A percentile compares a stretch with the other conserved stretches of the same genome.
Evolutionary conservation across 2,113 vertebrate genomes (phyloP).

Genomic region (Apistogramma diplotaenia): DNA sequence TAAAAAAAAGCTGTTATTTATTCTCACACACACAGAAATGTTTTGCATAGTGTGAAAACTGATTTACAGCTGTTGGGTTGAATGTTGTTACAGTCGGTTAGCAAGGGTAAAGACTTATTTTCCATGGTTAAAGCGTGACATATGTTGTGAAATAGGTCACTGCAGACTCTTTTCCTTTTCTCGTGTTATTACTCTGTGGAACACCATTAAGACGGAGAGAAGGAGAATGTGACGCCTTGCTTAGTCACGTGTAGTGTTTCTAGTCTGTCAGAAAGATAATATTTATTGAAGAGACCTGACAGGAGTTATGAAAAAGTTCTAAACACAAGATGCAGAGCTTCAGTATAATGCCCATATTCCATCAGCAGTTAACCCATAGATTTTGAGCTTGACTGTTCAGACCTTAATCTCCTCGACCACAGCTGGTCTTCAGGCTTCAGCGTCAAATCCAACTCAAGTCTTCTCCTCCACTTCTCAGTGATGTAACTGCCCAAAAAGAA

Average conservation of each 20-base stretch:
- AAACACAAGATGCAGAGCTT: constrained; percentile 7
- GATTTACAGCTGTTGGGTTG: constrained; percentile 51
- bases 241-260: constrained; percentile 28
- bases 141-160: constrained; percentile 62
- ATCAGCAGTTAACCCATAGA: background rate
- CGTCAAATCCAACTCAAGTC: background rate
- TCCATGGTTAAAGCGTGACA: constrained; percentile 59
- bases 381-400: background rate
- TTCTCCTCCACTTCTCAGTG: background rate
- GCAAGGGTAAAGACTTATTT: constrained; percentile 57
- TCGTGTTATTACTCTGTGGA: constrained; percentile 47
- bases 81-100: constrained; percentile 62
- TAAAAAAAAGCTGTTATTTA: constrained; percentile 19
- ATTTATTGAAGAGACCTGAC: constrained; percentile 56
- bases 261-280: constrained; percentile 57
- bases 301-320: constrained; percentile 30
- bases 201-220: constrained; percentile 38
- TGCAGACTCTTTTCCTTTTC: constrained; percentile 46
- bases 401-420: background rate
- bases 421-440: background rate
- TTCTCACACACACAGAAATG: background rate
- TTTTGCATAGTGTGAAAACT: constrained; percentile 48
- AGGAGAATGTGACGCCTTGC: constrained; percentile 22
- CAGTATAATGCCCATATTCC: background rate
- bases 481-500: constrained; percentile 9